Base-by-base conservation (phyloP, 1,140 invertebrate genomes). In the Platorchestia sp. region DNA sequence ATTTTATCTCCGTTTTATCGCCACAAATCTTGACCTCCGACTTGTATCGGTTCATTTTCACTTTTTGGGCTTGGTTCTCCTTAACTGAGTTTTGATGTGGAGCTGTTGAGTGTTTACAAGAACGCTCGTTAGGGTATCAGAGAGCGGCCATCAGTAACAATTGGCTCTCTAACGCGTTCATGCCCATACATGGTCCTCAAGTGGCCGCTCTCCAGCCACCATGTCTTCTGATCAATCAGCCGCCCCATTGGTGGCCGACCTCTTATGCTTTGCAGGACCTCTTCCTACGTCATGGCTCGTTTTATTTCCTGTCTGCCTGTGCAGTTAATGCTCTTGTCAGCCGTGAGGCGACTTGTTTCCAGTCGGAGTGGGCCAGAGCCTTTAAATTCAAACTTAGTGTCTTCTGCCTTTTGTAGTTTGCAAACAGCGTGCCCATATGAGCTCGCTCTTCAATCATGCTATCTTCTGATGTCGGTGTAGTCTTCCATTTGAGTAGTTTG, bases 221-320 rank as follows among this genome's bases (percentile, higher is more conserved):
- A 90, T 90, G 41, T 90, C 87, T 90, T 90, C 87, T 90, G 87
- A 90, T 90, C 87, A 90, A 90, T 90, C 87, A 90, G 41, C 87
- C 87, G 16, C 87, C 44, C 87, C 87, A 43, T 90, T 90, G 87
- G 87, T 90, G 87, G 41, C 44, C 87, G 10, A 43, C 87, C 87
- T 90, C 87, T 43, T 90, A 90, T 75, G 59, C 59, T 75, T 75
- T 75, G 59, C 59, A 75, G 59, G 59, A 10, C 27, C 36, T 19
- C 47, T 51, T 36, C 59, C 14, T 75, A 10, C 27, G 59, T 75
- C 59, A 75, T 75, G 59, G 1, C 59, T 75, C 59, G 59, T 10
- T 75, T 75, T 75, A 75, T 75, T 75, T 75, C 27, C 59, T 75
- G 59, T 75, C 7, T 75, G 59, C 59, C 59, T 22, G 59, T 19